A percentile compares a stretch with the other conserved stretches of the same genome.
These are phyloP conservation scores for Coranthus polyacanthus DNA, from an alignment of 2,797 vertebrate species.

Conservation along the genomic window DNA sequence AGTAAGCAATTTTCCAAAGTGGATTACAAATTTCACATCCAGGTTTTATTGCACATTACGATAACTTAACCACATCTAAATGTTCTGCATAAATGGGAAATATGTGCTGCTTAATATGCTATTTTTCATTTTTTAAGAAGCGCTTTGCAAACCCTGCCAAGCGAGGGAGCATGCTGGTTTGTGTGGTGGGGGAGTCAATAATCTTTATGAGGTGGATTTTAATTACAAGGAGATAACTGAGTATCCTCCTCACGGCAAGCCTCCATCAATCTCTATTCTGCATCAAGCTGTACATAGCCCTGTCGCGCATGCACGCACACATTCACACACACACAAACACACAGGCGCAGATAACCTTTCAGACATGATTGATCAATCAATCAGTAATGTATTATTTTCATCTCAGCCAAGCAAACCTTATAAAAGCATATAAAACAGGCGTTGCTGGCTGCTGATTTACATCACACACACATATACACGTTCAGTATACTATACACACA, in stretches of 20 bases:
- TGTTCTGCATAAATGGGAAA: constrained; percentile 88
- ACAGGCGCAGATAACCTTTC: constrained; percentile 63
- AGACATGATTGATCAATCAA: constrained; percentile 81
- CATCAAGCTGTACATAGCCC: constrained; percentile 69
- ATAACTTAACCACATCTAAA: constrained; percentile 90
- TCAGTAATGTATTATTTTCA: constrained; percentile 80
- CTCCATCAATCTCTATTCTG: constrained; percentile 84
- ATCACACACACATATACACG: constrained; percentile 32
- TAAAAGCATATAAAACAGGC: constrained; percentile 63
- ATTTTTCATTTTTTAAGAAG: constrained; percentile 87
- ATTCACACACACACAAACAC: constrained; percentile 6
- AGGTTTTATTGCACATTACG: constrained; percentile 90
- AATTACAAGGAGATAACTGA: constrained; percentile 88
- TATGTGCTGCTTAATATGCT: constrained; percentile 87
- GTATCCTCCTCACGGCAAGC: constrained; percentile 82
- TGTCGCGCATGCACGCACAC: constrained; percentile 10
- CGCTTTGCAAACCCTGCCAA: constrained; percentile 85
- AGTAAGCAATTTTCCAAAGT: constrained; percentile 90
- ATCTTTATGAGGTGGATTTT: constrained; percentile 89
- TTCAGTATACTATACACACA: neutral
- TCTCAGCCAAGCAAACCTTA: constrained; percentile 66
- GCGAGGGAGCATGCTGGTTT: constrained; percentile 75
- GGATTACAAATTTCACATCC: constrained; percentile 89
- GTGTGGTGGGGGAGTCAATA: constrained; percentile 85
- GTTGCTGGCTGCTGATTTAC: constrained; percentile 51